A percentile compares a stretch with the other conserved stretches of the same genome.
These are phyloP conservation scores for Andricus quercusramuli DNA, from an alignment of 2,888 invertebrate genomes.

Conservation along the genomic window DNA sequence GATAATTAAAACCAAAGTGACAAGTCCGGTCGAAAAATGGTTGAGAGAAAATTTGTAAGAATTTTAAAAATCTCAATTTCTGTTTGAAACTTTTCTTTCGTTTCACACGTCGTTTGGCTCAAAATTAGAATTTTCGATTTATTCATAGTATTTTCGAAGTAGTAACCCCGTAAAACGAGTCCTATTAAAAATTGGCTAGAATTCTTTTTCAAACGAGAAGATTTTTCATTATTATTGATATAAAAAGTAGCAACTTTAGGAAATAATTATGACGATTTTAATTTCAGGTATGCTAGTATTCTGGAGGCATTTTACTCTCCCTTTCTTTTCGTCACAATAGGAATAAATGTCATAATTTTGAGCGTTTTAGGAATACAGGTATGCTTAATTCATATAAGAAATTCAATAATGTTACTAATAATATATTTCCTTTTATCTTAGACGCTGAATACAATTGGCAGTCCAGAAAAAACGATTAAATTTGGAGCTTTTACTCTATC, in stretches of 20 bases:
- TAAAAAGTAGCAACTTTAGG: background rate
- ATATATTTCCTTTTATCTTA: background rate
- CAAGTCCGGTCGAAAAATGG: no score
- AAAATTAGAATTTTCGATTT: no score
- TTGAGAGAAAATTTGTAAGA: no score
- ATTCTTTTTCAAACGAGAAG: no score
- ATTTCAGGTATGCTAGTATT: background rate
- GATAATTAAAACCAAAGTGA: no score
- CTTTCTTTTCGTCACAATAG: slow-evolving; percentile 1
- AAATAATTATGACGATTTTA: background rate
- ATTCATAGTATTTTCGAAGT: no score
- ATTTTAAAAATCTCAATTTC: no score
- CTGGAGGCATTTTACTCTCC: background rate
- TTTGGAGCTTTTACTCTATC: background rate
- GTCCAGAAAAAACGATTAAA: background rate
- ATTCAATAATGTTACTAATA: background rate
- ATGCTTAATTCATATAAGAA: background rate
- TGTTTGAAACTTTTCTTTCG: no score
- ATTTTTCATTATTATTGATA: no score
- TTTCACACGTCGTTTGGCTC: no score
- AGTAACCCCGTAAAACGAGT: no score
- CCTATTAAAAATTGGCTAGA: no score
- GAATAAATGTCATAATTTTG: slow-evolving; percentile 1
- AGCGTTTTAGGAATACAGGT: background rate
- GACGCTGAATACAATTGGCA: background rate